phyloP scores from a whole-genome alignment of 2,113 vertebrate genomes.

The Lanius ludovicianus region DNA sequence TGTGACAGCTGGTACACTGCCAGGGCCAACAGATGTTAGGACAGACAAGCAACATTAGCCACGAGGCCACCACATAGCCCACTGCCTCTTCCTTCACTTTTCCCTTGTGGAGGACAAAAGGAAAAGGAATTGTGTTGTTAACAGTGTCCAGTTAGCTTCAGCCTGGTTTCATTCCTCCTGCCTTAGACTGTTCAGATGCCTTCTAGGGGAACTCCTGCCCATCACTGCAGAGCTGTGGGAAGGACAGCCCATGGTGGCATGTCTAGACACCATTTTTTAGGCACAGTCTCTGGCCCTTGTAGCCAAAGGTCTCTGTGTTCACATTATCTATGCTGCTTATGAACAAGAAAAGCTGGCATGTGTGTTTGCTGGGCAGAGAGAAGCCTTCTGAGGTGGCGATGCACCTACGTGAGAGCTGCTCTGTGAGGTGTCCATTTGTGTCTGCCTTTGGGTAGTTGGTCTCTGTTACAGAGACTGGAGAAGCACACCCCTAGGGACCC shows the following conservation, averaged over 20 bases:
- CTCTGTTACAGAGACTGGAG: not conserved
- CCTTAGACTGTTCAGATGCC: rapidly evolving
- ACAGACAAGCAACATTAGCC: not conserved
- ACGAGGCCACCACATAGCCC: rapidly evolving
- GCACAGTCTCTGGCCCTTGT: rapidly evolving
- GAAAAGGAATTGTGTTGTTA: not conserved
- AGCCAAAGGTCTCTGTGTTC: rapidly evolving
- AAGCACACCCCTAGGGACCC: not conserved
- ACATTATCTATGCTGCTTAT: not conserved
- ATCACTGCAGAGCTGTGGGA: not conserved
- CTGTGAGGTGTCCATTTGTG: rapidly evolving
- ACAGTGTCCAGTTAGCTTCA: not conserved
- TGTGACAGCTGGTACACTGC: not conserved
- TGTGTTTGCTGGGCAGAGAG: not conserved
- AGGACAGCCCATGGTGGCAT: too few relatives aligned
- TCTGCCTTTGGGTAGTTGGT: not conserved
- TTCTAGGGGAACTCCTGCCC: not conserved
- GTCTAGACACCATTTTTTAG: too few relatives aligned
- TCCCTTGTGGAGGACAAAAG: not conserved
- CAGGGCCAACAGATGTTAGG: not conserved
- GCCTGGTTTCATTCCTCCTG: not conserved
- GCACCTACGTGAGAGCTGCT: rapidly evolving
- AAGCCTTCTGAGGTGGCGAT: not conserved
- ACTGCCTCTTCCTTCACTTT: not conserved
- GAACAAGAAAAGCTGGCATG: rapidly evolving